Evolutionary conservation across 2,113 vertebrate species (phyloP), one percentile per base, ranked within the genome.

Genomic region (Phrynosoma blainvillii): DNA sequence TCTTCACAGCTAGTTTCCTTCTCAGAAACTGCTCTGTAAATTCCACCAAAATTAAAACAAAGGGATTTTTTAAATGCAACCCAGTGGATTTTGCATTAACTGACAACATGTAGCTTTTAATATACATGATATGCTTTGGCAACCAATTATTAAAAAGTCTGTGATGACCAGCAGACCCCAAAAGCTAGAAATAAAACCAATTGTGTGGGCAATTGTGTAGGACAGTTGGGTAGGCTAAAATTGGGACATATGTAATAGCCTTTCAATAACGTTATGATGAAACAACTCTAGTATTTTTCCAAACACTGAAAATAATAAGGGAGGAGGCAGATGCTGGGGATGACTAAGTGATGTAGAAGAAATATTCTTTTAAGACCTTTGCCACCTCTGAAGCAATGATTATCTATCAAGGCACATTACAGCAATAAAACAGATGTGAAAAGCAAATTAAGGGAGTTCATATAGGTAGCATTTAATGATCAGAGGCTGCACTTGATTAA

Each of bases 341-440:
- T 36, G 62, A 18, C 59, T 42, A 30, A 1, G 74, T 54, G 5
- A 47, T 47, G 25, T 66, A 20, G 82, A 91, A 54, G 30, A 84
- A 87, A 88, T 66, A 10, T 32, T 42, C 62, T 77, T 84, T 92
- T 89, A 74, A 84, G 12, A 90, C 85, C 77, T 9, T 4, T 32
- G 42, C 54, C n/a, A 81, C 82, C 30, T 86, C 23, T 85, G 87
- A 27, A 59, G 42, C 4, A 40, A 87, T 70, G 36, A 74, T 65
- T 81, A 27, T 77, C 0, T 59, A 36, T 84, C 0, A 27, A 77
- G n/a, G 36, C 1, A 71, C 82, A 36, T 84, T 65, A 86, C 10
- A 84, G 78, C 40, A 80, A 18, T 71, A 2, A 6, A 74, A 32
- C 40, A 68, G 32, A 42, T 82, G 54, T 91, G 88, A 78, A 42